Percentiles rank a stretch among this genome's conserved stretches.
Evolutionary conservation across 2,797 vertebrate species (phyloP).

Genomic region (Microctenopoma stevenorrisi): DNA sequence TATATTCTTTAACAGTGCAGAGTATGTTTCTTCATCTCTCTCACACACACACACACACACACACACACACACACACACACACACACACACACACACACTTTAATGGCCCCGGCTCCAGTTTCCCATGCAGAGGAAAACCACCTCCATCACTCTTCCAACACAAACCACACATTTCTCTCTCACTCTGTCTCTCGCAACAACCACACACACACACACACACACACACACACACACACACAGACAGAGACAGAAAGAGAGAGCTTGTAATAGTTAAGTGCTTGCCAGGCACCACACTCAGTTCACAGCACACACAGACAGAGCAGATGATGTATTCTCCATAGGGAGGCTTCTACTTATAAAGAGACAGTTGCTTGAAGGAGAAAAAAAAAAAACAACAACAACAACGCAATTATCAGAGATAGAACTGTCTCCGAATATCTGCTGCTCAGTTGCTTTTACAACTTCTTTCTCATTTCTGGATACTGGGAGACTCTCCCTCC

Average conservation of each 20-base stretch:
- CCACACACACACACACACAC: slow-evolving; percentile 10
- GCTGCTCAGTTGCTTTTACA: neutral
- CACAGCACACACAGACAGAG: slow-evolving; percentile 23
- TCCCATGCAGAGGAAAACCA: slow-evolving; percentile 76
- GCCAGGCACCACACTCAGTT: slow-evolving; percentile 44
- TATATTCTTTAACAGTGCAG: slow-evolving; percentile 32
- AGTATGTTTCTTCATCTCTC: slow-evolving; percentile 27
- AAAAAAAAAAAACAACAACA: neutral
- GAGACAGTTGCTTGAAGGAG: slow-evolving; percentile 17
- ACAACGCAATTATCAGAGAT: slow-evolving; percentile 1
- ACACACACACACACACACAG: slow-evolving; percentile 13
- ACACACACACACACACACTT: slow-evolving; percentile 17
- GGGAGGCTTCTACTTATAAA: slow-evolving; percentile 46
- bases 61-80: slow-evolving; percentile 12
- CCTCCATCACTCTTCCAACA: slow-evolving; percentile 70
- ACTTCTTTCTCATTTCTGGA: slow-evolving; percentile 17
- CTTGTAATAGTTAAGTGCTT: slow-evolving; percentile 56
- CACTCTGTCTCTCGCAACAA: slow-evolving; percentile 21
- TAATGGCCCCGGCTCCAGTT: slow-evolving; percentile 67
- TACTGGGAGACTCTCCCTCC: slow-evolving; percentile 25
- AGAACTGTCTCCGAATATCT: neutral
- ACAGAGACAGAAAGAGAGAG: slow-evolving; percentile 21
- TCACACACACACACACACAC: slow-evolving; percentile 1
- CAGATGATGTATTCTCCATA: slow-evolving; percentile 50
- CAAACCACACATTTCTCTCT: slow-evolving; percentile 68